Percentiles rank a stretch among this genome's conserved stretches.
Evolutionary conservation across 1,140 invertebrate species (phyloP).

Genomic region (Heliconius himera): DNA sequence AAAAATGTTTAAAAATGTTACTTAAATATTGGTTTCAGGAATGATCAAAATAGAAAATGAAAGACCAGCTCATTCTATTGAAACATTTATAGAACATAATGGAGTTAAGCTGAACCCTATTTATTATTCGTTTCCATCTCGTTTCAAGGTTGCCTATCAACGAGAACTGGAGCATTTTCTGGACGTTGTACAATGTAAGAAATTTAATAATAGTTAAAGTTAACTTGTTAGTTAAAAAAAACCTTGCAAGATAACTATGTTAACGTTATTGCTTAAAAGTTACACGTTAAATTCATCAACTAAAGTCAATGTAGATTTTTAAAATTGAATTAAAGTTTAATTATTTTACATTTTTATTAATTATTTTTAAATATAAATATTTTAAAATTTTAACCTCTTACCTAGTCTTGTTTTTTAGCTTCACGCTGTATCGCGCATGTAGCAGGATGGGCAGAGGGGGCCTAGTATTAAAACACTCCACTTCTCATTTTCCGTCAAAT

Average conservation of each 20-base stretch:
- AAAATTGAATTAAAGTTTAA: background rate
- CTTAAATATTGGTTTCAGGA: slow-evolving; percentile 64
- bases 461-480: no score
- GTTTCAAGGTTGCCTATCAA: slow-evolving; percentile 83
- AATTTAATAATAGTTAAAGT: background rate
- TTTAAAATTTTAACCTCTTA: no score
- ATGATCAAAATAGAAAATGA: slow-evolving; percentile 84
- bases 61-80: slow-evolving; percentile 78
- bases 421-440: no score
- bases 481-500: no score
- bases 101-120: slow-evolving; percentile 81
- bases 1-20: no score
- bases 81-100: slow-evolving; percentile 65
- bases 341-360: background rate
- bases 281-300: no score
- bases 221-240: background rate
- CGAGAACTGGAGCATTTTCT: slow-evolving; percentile 86
- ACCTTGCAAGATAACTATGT: background rate
- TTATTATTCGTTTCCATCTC: slow-evolving; percentile 84
- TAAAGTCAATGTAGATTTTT: background rate
- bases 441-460: no score
- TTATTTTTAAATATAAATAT: background rate
- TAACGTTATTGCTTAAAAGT: background rate
- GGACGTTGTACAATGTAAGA: slow-evolving; percentile 83
- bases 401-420: no score